Conservation (phyloP, 1,140 invertebrate species). For the Orchesella cincta region DNA sequence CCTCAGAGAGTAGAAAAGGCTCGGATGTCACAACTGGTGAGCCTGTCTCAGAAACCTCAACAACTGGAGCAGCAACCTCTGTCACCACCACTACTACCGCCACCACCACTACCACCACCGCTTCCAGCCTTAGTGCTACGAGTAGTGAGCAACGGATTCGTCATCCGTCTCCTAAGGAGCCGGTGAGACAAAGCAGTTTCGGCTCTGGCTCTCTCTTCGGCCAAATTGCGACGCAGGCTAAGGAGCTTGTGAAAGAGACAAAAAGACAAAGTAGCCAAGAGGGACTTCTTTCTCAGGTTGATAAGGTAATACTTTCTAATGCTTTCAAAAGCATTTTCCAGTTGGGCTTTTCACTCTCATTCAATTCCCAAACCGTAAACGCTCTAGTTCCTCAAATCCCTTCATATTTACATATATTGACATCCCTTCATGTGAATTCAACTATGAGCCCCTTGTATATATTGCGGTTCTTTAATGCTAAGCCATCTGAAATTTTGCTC, state of each 20-base stretch:
- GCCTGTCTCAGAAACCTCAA: neutral
- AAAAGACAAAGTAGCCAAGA: constrained; percentile 86
- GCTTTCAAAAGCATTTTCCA: too few species aligned
- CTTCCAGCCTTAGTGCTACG: neutral
- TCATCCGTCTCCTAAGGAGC: constrained; percentile 51
- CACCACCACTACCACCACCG: neutral
- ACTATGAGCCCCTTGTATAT: too few species aligned
- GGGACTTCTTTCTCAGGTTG: constrained; percentile 82
- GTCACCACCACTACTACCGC: neutral
- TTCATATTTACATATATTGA: too few species aligned
- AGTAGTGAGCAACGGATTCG: neutral
- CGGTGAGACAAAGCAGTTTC: constrained; percentile 42
- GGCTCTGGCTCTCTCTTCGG: constrained; percentile 69
- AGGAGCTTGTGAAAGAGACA: constrained; percentile 79
- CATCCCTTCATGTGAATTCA: too few species aligned
- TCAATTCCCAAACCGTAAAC: too few species aligned
- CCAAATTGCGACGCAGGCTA: constrained; percentile 80
- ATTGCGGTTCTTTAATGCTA: neutral
- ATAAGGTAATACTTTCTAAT: constrained; percentile 66
- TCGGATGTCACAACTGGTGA: neutral
- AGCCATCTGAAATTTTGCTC: neutral
- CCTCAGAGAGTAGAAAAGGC: neutral
- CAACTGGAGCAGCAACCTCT: neutral
- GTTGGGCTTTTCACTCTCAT: too few species aligned
- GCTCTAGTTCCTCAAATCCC: too few species aligned